Base-by-base conservation (phyloP, 2,797 vertebrate genomes). In the Apogon talboti region DNA sequence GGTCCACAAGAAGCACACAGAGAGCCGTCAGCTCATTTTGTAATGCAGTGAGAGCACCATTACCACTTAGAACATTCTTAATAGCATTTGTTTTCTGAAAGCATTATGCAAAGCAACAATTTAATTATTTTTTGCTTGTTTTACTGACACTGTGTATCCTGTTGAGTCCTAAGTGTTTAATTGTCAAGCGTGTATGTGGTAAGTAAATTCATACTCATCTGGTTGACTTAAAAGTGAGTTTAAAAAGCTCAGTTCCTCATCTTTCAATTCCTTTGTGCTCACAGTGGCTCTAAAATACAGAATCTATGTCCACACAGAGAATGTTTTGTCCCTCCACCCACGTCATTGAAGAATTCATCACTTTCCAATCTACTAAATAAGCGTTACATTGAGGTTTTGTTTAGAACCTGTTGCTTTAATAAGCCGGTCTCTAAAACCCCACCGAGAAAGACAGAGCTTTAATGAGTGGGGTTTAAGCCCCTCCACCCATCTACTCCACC, bases 401-500 rank as follows among this genome's bases (percentile, higher is more conserved):
- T 92, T 92, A 81, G 87, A 84, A 94, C 93, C 89, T 95, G 92
- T 95, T 95, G 93, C 90, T 93, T 94, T 94, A 95, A 93, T 91
- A 92, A 94, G 91, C 93, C 82, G 75, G 82, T 89, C 84, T 88
- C 91, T 81, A 87, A 88, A 88, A 89, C 91, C 93, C 92, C 86
- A 86, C 90, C 89, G 94, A 91, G 92, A 92, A 88, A 92, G 93
- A 95, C 94, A 94, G 93, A 91, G 89, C 91, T 94, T 95, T 97
- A 97, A 97, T 95, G 95, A 96, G 93, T 91, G 91, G 90, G 94
- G 93, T 88, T 92, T 91, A 90, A 89, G 79, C 84, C 87, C 83
- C 83, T 87, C 87, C 83, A 81, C 78, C 87, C 86, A 71, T 83
- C 81, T 53, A 79, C 79, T 83, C 82, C 71, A 79, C 79, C 77